These are phyloP conservation scores for Furcifer pardalis DNA, from an alignment of 2,797 vertebrate genomes.

Conservation along the genomic window DNA sequence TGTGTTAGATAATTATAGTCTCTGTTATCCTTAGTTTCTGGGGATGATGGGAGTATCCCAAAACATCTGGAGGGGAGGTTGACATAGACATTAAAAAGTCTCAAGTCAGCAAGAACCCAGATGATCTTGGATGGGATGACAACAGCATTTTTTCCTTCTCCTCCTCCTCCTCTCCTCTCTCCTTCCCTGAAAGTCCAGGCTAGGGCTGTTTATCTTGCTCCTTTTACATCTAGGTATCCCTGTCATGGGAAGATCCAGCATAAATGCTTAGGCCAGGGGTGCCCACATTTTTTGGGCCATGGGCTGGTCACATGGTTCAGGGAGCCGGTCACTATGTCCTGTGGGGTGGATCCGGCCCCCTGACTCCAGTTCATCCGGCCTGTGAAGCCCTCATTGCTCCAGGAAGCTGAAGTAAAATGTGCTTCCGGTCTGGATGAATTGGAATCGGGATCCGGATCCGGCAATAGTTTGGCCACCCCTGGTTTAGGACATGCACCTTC, in stretches of 20 bases:
- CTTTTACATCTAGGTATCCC: neutral
- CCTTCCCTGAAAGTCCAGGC: neutral
- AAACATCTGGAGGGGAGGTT: neutral
- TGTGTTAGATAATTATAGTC: neutral
- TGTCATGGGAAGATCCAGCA: neutral
- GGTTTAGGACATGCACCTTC: neutral
- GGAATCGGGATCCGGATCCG: too few relatives aligned
- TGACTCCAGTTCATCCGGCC: too few relatives aligned
- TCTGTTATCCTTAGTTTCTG: neutral
- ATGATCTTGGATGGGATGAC: slow-evolving; percentile 9
- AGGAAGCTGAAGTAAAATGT: too few relatives aligned
- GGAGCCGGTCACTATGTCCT: too few relatives aligned
- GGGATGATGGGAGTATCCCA: neutral
- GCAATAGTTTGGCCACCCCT: too few relatives aligned
- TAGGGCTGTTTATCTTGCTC: neutral
- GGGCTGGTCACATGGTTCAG: too few relatives aligned
- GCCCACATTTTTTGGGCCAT: too few relatives aligned
- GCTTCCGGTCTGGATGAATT: too few relatives aligned
- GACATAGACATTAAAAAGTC: neutral
- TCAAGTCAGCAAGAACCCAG: neutral
- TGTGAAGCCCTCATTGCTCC: too few relatives aligned
- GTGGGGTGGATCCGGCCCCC: too few relatives aligned
- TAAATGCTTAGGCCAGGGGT: too few relatives aligned
- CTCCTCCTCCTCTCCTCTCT: neutral
- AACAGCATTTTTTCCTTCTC: neutral